Evolutionary conservation across 2,797 vertebrate species (phyloP).

Genomic region (Poecile montanus): DNA sequence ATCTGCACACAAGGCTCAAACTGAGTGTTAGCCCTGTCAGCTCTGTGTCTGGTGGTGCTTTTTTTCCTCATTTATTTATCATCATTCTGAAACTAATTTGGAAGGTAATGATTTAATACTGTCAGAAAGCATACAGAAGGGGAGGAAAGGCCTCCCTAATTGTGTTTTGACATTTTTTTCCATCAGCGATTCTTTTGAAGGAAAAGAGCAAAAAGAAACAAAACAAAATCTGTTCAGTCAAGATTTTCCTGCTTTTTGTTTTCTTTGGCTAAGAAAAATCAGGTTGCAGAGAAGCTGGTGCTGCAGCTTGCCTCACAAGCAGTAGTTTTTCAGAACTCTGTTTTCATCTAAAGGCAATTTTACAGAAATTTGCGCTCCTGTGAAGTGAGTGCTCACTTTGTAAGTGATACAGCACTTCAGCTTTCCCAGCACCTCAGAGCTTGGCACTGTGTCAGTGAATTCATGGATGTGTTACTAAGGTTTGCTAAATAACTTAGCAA

Average conservation of each 20-base stretch:
- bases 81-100: constrained; percentile 6
- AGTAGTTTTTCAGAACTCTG: neutral
- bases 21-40: neutral
- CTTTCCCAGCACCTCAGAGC: neutral
- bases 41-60: neutral
- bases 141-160: constrained; percentile 6
- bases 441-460: neutral
- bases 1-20: neutral
- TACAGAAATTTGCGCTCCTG: neutral
- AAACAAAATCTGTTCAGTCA: constrained; percentile 39
- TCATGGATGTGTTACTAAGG: neutral
- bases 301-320: neutral
- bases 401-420: neutral
- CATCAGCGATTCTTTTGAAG: constrained; percentile 18
- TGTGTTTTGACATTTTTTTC: constrained; percentile 55
- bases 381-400: neutral
- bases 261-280: neutral
- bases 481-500: neutral
- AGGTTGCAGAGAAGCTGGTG: neutral
- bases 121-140: constrained; percentile 1
- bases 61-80: neutral
- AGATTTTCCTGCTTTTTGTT: constrained; percentile 18
- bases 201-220: constrained; percentile 21
- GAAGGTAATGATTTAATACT: constrained; percentile 34
- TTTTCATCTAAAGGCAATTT: neutral